These are phyloP conservation scores for Papilio demoleus DNA, from an alignment of 2,888 invertebrate genomes.

Conservation along the genomic window DNA sequence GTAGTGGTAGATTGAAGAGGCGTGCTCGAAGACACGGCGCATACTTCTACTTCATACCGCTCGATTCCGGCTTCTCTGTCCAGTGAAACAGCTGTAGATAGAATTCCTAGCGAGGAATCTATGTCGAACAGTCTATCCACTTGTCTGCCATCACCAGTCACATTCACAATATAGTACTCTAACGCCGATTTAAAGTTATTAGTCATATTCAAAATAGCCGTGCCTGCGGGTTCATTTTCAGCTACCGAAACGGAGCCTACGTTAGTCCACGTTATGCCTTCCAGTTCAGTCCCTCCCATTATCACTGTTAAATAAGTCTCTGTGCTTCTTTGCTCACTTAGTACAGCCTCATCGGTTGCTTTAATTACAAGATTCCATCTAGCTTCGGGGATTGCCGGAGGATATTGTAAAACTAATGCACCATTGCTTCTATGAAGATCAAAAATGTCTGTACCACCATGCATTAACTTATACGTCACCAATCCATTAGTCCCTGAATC, in stretches of 20 bases:
- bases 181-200: slow-evolving; percentile 87
- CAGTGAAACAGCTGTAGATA: slow-evolving; percentile 92
- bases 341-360: slow-evolving; percentile 96
- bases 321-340: slow-evolving; percentile 93
- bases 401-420: slow-evolving; percentile 85
- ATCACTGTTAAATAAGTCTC: slow-evolving; percentile 94
- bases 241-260: slow-evolving; percentile 90
- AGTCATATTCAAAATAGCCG: slow-evolving; percentile 91
- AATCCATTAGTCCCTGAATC: slow-evolving; percentile 96
- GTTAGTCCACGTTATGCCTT: slow-evolving; percentile 85
- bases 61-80: slow-evolving; percentile 93
- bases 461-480: slow-evolving; percentile 94
- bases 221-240: slow-evolving; percentile 95
- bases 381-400: slow-evolving; percentile 85
- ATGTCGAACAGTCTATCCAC: slow-evolving; percentile 96
- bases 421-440: slow-evolving; percentile 92
- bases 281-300: slow-evolving; percentile 84
- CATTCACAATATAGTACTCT: slow-evolving; percentile 96
- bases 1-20: slow-evolving; percentile 90
- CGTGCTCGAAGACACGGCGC: slow-evolving; percentile 90
- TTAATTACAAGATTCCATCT: slow-evolving; percentile 92
- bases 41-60: slow-evolving; percentile 92
- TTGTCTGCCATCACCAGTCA: slow-evolving; percentile 89
- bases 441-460: slow-evolving; percentile 91
- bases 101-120: slow-evolving; percentile 93